Evolutionary conservation across 2,113 vertebrate genomes (phyloP).

Genomic region (Lampris megalopsis): DNA sequence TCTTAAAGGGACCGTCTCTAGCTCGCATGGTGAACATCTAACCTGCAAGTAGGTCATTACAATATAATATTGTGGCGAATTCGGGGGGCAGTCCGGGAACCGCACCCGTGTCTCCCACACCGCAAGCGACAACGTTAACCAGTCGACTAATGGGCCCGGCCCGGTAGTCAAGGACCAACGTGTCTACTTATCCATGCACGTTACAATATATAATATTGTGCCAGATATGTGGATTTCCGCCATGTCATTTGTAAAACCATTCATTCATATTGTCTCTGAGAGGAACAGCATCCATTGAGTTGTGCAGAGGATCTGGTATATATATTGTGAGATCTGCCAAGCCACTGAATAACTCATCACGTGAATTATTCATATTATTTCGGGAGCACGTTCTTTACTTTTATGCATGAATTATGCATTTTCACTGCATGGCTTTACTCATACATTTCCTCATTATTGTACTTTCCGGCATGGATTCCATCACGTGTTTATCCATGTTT

Average conservation of each 20-base stretch:
- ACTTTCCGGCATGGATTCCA: constrained; percentile 52
- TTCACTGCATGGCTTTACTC: constrained; percentile 60
- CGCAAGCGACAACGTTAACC: no score
- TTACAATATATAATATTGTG: no score
- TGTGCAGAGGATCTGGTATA: constrained; percentile 29
- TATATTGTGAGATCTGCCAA: constrained; percentile 55
- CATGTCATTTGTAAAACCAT: background rate
- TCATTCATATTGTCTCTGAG: constrained; percentile 9
- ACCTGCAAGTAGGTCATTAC: no score
- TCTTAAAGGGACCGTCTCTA: no score
- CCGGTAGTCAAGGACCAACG: no score
- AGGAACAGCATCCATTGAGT: constrained; percentile 15
- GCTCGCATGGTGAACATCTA: no score
- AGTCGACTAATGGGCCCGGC: no score
- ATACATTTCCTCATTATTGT: constrained; percentile 69
- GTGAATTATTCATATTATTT: constrained; percentile 75
- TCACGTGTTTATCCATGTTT: constrained; percentile 56
- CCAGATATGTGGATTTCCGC: background rate
- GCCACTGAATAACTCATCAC: constrained; percentile 70
- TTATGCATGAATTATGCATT: constrained; percentile 73
- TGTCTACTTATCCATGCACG: no score
- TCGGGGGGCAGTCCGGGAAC: no score
- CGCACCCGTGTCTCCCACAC: no score
- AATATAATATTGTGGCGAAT: no score
- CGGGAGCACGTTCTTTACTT: constrained; percentile 67